Conservation (phyloP, 1,140 invertebrate species). For the Papilio machaon region DNA sequence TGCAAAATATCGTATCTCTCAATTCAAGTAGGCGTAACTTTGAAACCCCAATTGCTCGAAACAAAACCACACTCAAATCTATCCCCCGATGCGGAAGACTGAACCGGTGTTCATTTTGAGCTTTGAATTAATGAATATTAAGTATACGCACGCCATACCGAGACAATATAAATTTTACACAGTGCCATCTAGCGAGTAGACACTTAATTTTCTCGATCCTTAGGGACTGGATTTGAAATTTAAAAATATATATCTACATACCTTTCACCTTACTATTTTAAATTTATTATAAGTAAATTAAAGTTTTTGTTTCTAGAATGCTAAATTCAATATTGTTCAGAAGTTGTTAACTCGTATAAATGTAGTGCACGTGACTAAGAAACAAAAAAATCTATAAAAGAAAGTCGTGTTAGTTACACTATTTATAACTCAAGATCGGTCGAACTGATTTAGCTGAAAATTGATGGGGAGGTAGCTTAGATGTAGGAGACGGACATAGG, state of each 20-base stretch:
- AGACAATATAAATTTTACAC: slow-evolving; percentile 46
- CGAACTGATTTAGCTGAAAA: too few species aligned
- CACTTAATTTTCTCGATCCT: slow-evolving; percentile 58
- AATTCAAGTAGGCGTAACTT: slow-evolving; percentile 17
- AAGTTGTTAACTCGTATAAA: too few species aligned
- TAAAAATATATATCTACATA: slow-evolving; percentile 4
- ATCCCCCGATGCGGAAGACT: slow-evolving; percentile 55
- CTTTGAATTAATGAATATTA: slow-evolving; percentile 72
- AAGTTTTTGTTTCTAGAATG: too few species aligned
- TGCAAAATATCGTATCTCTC: background rate
- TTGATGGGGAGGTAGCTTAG: too few species aligned
- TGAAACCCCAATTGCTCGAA: slow-evolving; percentile 43
- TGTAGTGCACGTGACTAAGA: too few species aligned
- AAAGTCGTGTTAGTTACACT: too few species aligned
- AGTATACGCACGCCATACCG: slow-evolving; percentile 54
- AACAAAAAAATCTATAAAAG: too few species aligned
- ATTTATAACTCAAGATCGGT: too few species aligned
- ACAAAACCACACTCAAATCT: slow-evolving; percentile 61
- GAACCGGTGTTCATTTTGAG: slow-evolving; percentile 51
- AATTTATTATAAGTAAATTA: too few species aligned
- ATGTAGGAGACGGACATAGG: too few species aligned
- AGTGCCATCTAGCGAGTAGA: slow-evolving; percentile 58
- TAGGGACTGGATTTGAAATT: slow-evolving; percentile 46
- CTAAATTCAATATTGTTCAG: too few species aligned
- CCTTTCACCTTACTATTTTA: background rate